phyloP scores from a whole-genome alignment of 35 echinoderm and acorn worm genomes.

The Chiridota heheva region DNA sequence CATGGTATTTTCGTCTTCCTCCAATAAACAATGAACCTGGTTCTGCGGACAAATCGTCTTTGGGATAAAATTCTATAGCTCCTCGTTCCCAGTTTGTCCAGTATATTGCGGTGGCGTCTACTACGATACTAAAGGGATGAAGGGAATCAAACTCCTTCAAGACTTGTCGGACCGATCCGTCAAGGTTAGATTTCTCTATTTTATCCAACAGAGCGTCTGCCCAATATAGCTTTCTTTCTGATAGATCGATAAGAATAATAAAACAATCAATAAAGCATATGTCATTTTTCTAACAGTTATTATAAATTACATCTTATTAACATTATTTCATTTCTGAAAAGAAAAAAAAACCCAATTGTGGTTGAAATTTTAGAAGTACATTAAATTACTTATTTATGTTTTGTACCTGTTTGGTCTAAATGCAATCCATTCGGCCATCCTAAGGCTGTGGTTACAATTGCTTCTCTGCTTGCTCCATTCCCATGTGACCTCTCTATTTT shows the following conservation, averaged over 20 bases:
- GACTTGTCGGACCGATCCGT: neutral
- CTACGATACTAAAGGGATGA: slow-evolving; percentile 38
- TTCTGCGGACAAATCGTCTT: too few species aligned
- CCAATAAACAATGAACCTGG: too few species aligned
- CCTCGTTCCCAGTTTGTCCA: slow-evolving; percentile 18
- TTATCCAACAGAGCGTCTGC: slow-evolving; percentile 15
- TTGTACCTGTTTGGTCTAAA: slow-evolving; percentile 59
- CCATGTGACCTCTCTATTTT: slow-evolving; percentile 71
- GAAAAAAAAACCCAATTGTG: too few species aligned
- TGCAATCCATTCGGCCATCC: slow-evolving; percentile 82
- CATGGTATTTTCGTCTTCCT: too few species aligned
- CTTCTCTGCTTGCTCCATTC: slow-evolving; percentile 54
- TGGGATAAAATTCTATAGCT: too few species aligned
- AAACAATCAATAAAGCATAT: too few species aligned
- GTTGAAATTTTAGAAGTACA: too few species aligned
- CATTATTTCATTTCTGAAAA: too few species aligned
- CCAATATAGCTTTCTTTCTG: slow-evolving; percentile 48
- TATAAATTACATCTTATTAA: too few species aligned
- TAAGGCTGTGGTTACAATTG: slow-evolving; percentile 40
- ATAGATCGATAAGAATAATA: neutral
- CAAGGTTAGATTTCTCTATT: slow-evolving; percentile 27
- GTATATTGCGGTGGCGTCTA: neutral
- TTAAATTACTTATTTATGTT: too few species aligned
- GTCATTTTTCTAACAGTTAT: too few species aligned
- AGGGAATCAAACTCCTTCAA: slow-evolving; percentile 1